Evolutionary conservation across 1,140 invertebrate genomes (phyloP).

Genomic region (Aphaenogaster rudis): DNA sequence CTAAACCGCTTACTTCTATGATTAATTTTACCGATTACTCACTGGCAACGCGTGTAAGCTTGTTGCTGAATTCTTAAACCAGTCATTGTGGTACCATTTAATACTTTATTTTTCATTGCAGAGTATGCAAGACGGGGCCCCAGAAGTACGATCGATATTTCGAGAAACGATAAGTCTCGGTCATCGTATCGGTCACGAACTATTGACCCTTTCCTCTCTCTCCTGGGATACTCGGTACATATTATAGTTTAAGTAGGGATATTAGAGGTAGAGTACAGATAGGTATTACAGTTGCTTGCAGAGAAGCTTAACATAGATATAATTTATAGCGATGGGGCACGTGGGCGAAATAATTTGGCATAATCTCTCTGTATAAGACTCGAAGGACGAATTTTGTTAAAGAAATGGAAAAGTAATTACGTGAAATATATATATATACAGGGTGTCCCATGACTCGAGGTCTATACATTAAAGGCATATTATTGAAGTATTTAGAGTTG

Average conservation of each 20-base stretch:
- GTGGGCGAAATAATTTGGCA: neutral
- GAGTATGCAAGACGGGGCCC: too few relatives aligned
- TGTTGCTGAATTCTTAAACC: neutral
- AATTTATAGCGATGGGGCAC: neutral
- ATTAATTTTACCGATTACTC: constrained; percentile 48
- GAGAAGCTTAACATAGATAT: neutral
- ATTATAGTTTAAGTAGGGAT: constrained; percentile 23
- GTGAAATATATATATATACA: neutral
- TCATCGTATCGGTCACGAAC: neutral
- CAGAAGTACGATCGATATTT: neutral
- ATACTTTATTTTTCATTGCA: constrained; percentile 1
- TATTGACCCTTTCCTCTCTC: constrained; percentile 19
- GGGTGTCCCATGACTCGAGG: too few relatives aligned
- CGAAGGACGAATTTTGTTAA: neutral
- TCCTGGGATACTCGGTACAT: neutral
- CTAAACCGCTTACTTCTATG: constrained; percentile 50
- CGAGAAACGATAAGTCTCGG: neutral
- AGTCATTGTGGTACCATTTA: neutral
- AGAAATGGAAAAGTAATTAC: neutral
- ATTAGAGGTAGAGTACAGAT: constrained; percentile 12
- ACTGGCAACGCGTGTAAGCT: neutral
- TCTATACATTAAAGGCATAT: too few relatives aligned
- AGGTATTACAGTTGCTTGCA: constrained; percentile 4
- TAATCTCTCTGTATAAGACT: neutral
- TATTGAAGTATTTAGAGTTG: too few relatives aligned